Percentiles rank a stretch among this genome's conserved stretches.
These are phyloP conservation scores for Drosophila lowei DNA, from an alignment of 1,140 invertebrate genomes.

Conservation along the genomic window DNA sequence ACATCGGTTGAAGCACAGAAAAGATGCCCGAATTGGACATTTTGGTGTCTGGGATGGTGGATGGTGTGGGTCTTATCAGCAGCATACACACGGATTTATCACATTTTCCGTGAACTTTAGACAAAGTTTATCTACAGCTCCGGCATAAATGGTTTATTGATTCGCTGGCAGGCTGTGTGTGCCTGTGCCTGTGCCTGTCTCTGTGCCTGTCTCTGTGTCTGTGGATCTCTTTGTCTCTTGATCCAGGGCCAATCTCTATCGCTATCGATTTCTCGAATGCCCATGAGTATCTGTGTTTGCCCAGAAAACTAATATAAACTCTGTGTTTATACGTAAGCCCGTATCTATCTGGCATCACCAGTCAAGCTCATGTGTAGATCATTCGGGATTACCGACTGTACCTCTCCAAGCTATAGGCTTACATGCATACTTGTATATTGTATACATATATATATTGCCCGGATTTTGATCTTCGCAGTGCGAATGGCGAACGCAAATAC, in stretches of 20 bases:
- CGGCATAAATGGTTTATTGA: conserved; percentile 46
- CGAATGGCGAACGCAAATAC: conserved; percentile 49
- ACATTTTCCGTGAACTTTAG: conserved; percentile 82
- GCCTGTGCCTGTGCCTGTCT: neutral
- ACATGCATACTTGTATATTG: conserved; percentile 3
- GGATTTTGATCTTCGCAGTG: conserved; percentile 77
- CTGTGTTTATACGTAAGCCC: conserved; percentile 16
- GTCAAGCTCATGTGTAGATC: conserved; percentile 43
- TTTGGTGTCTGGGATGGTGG: conserved; percentile 24
- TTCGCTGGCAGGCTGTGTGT: conserved; percentile 8
- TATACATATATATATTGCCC: conserved; percentile 12
- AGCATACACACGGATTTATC: conserved; percentile 70
- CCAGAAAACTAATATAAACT: conserved; percentile 7
- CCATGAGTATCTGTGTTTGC: conserved; percentile 21
- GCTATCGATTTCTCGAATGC: conserved; percentile 10
- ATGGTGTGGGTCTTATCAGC: conserved; percentile 54
- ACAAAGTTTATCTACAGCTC: conserved; percentile 80
- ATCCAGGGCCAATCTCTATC: conserved; percentile 32
- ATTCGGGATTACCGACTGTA: conserved; percentile 33
- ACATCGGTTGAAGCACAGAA: conserved; percentile 33
- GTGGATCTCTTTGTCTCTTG: conserved; percentile 66
- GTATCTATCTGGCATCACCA: conserved; percentile 53
- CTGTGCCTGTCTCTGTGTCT: conserved; percentile 22
- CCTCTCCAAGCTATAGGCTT: conserved; percentile 22
- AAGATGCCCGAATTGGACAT: conserved; percentile 40